Evolutionary conservation across 2,797 vertebrate genomes (phyloP).

Genomic region (Zenarchopterus dispar): DNA sequence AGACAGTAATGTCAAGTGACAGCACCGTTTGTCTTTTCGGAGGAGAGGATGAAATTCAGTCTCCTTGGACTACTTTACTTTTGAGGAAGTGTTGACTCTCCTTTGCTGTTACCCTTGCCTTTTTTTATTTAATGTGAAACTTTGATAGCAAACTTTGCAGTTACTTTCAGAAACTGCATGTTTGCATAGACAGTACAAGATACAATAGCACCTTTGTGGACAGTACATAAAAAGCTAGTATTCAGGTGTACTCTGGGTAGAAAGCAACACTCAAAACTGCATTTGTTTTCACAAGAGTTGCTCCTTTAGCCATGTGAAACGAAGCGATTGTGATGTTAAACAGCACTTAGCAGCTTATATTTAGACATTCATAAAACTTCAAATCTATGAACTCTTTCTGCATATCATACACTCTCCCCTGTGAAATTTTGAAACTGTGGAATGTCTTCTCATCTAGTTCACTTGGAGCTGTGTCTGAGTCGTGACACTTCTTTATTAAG

Average conservation of each 20-base stretch:
- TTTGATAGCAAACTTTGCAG: slow-evolving; percentile 31
- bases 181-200: slow-evolving; percentile 15
- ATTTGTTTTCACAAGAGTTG: background rate
- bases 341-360: no score
- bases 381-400: background rate
- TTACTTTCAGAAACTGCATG: slow-evolving; percentile 13
- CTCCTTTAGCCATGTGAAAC: background rate
- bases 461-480: slow-evolving; percentile 19
- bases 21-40: slow-evolving; percentile 27
- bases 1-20: slow-evolving; percentile 44
- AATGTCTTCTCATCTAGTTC: slow-evolving; percentile 15
- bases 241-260: background rate
- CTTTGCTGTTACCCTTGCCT: slow-evolving; percentile 6
- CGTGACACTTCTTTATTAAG: slow-evolving; percentile 9
- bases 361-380: background rate
- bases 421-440: slow-evolving; percentile 11
- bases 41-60: slow-evolving; percentile 35
- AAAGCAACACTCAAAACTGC: background rate
- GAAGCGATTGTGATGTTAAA: slow-evolving; percentile 1
- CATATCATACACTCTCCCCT: background rate
- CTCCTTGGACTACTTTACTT: slow-evolving; percentile 13
- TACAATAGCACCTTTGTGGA: slow-evolving; percentile 9
- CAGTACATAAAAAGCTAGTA: slow-evolving; percentile 2
- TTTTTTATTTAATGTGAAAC: slow-evolving; percentile 32
- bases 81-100: slow-evolving; percentile 31